Conservation (phyloP, 1,140 invertebrate species). For the Dryas iulia region DNA sequence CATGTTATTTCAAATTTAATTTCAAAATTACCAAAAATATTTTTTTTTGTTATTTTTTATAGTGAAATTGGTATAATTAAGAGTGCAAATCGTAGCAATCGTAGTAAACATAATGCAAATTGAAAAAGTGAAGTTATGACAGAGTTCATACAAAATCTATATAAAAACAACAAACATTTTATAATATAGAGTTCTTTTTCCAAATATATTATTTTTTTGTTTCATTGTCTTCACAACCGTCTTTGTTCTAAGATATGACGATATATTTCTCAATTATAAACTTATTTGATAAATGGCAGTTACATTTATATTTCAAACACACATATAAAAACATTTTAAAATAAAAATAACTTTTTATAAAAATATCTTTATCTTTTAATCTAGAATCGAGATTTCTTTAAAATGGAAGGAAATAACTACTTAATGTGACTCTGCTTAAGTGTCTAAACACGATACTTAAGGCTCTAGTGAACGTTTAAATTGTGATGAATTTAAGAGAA, state of each 20-base stretch:
- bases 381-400: constrained; percentile 15
- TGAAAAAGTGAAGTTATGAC: too few species aligned
- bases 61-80: too few species aligned
- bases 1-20: too few species aligned
- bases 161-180: not conserved
- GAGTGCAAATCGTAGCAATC: too few species aligned
- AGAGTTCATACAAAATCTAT: not conserved
- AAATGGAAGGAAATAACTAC: not conserved
- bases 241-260: not conserved
- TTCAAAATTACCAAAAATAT: too few species aligned
- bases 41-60: too few species aligned
- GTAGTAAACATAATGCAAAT: too few species aligned
- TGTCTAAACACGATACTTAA: not conserved
- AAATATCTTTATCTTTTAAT: constrained; percentile 7
- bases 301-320: not conserved
- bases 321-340: constrained; percentile 8
- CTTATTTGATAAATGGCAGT: constrained; percentile 28
- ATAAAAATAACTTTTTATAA: constrained; percentile 7
- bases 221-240: not conserved
- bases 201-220: not conserved
- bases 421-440: not conserved
- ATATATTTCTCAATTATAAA: constrained; percentile 1
- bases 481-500: too few species aligned
- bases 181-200: not conserved
- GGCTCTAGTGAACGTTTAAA: not conserved